Conservation (phyloP, 2,113 vertebrate species). For the Lampris incognitus region DNA sequence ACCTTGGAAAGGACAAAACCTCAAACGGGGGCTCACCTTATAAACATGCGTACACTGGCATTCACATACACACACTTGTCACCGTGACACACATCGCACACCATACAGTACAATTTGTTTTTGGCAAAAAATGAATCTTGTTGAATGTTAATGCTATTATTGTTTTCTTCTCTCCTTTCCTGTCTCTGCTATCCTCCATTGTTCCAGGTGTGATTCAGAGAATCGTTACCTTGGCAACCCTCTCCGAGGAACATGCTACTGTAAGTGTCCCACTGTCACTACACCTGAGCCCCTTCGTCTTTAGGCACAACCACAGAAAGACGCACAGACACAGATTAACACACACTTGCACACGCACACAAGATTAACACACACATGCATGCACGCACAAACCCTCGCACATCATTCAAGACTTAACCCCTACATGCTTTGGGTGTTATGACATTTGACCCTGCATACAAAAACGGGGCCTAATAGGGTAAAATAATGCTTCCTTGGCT, state of each 20-base stretch:
- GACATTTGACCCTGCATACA: too few relatives aligned
- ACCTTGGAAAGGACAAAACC: slow-evolving; percentile 27
- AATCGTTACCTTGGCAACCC: slow-evolving; percentile 96
- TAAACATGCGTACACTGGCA: background rate
- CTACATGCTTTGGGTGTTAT: background rate
- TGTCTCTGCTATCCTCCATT: slow-evolving; percentile 15
- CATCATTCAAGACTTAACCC: background rate
- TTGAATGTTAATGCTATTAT: slow-evolving; percentile 42
- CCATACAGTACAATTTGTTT: slow-evolving; percentile 3
- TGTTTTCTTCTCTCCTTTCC: background rate
- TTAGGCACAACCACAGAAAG: background rate
- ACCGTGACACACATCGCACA: slow-evolving; percentile 7
- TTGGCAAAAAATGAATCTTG: background rate
- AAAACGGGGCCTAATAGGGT: too few relatives aligned
- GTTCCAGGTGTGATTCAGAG: slow-evolving; percentile 93
- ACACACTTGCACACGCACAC: background rate
- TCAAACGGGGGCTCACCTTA: slow-evolving; percentile 27
- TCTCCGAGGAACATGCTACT: slow-evolving; percentile 94
- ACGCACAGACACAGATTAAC: background rate
- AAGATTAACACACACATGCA: background rate
- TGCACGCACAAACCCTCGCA: background rate
- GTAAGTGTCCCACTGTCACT: slow-evolving; percentile 83
- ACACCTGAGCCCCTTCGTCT: slow-evolving; percentile 28
- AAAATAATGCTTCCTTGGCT: too few relatives aligned
- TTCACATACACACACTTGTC: slow-evolving; percentile 12